Conservation (phyloP, 2,888 invertebrate genomes). For the Stegophylla sp. region DNA sequence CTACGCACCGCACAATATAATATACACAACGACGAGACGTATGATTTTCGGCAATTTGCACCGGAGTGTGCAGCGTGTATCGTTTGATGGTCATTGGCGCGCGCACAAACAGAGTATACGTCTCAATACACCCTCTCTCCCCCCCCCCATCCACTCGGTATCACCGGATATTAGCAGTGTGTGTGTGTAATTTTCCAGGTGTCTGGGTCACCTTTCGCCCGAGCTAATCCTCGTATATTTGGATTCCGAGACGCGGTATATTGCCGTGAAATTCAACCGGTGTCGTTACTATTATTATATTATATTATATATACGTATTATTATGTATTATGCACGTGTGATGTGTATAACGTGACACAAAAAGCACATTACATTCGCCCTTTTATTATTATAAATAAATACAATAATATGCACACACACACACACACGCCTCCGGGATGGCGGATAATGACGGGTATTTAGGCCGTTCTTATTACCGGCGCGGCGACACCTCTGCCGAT, state of each 20-base stretch:
- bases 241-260: slow-evolving; percentile 53
- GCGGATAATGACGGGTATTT: slow-evolving; percentile 51
- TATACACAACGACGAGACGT: slow-evolving; percentile 13
- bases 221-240: slow-evolving; percentile 49
- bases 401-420: slow-evolving; percentile 4
- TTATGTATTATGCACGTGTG: neutral
- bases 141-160: neutral
- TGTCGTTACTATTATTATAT: neutral
- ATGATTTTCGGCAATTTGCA: slow-evolving; percentile 45
- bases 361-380: slow-evolving; percentile 30
- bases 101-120: slow-evolving; percentile 18
- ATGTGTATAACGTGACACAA: neutral
- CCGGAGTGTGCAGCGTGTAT: neutral
- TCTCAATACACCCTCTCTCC: slow-evolving; percentile 42
- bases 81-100: slow-evolving; percentile 9
- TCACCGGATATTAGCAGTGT: slow-evolving; percentile 39
- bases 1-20: neutral
- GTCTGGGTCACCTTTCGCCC: slow-evolving; percentile 11
- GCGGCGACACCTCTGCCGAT: slow-evolving; percentile 41
- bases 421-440: slow-evolving; percentile 31
- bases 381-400: slow-evolving; percentile 25
- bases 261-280: slow-evolving; percentile 43
- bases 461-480: slow-evolving; percentile 57
- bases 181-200: slow-evolving; percentile 50
- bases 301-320: slow-evolving; percentile 27